Evolutionary conservation across 1,140 invertebrate species (phyloP), one percentile per base, ranked within the genome.

Genomic region (Venturia canescens): DNA sequence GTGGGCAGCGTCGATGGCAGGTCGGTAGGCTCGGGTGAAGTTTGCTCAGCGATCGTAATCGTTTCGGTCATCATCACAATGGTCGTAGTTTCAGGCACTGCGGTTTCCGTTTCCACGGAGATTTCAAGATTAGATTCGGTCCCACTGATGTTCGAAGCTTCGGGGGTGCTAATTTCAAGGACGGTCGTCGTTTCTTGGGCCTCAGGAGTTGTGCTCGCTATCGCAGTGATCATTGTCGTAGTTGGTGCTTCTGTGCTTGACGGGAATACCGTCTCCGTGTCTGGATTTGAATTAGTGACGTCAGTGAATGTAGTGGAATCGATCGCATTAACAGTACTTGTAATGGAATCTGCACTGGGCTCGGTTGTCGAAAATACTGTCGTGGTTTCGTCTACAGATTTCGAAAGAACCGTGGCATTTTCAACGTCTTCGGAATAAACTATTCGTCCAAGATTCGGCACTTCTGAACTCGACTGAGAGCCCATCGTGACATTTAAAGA

Each of bases 291-390:
- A 50, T 34, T 31, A 69, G 21, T 66, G 5, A 69, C 72, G 27
- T 71, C 63, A 23, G 18, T 23, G 44, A 76, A 0, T 50, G 66
- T 0, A 21, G 44, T 69, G 50, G 44, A 60, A 13, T 66, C 66
- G 44, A 27, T 70, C 29, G 34, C 53, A 75, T 26, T 80, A 57
- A 79, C 75, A 63, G 69, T 48, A 63, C 57, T 69, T 66, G 78
- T 76, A 53, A 44, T 69, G 66, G 78, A 69, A 38, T 50, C 76
- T 26, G 71, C 26, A 44, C 13, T 63, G 11, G 15, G 84, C 48
- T 83, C 81, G 13, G 63, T 86, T 38, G 67, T 66, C 57, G 44
- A 34, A 18, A 50, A 38, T n/a, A 34, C 21, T 23, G 83, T 80
- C 23, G 78, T 81, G 6, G 48, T 83, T 75, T 83, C 67, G 23